A percentile compares a stretch with the other conserved stretches of the same genome.
Conservation (phyloP, 2,888 invertebrate genomes). For the Polydesmus complanatus region DNA sequence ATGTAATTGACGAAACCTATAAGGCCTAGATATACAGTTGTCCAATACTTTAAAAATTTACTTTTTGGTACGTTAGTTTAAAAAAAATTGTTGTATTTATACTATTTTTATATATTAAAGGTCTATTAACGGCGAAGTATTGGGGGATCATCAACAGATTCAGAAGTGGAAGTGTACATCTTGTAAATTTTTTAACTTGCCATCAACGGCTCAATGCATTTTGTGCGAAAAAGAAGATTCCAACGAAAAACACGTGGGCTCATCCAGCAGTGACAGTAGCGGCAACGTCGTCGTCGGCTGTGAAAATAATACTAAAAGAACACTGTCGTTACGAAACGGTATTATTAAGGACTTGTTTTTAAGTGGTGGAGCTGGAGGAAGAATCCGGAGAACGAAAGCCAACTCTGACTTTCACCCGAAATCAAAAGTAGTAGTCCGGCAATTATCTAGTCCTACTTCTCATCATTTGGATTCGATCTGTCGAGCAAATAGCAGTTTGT, state of each 20-base stretch:
- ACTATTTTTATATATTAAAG: too few relatives aligned
- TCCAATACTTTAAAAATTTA: too few relatives aligned
- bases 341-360: constrained; percentile 9
- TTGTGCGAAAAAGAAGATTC: constrained; percentile 19
- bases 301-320: not conserved
- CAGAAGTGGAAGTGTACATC: constrained; percentile 31
- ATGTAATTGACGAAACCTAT: too few relatives aligned
- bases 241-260: not conserved
- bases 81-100: too few relatives aligned
- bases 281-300: not conserved
- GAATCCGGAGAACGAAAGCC: not conserved
- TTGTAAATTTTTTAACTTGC: constrained; percentile 28
- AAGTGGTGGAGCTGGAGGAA: not conserved
- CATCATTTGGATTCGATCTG: not conserved
- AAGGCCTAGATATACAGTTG: too few relatives aligned
- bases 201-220: constrained; percentile 23
- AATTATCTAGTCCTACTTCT: constrained; percentile 19
- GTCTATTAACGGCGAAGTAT: not conserved
- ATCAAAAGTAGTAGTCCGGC: constrained; percentile 36
- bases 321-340: not conserved
- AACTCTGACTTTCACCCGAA: constrained; percentile 19
- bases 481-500: constrained; percentile 37
- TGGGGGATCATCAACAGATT: not conserved
- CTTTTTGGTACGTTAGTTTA: too few relatives aligned
- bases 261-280: not conserved